Base-by-base conservation (phyloP, 2,797 vertebrate species). In the Catamblyrhynchus diadema region DNA sequence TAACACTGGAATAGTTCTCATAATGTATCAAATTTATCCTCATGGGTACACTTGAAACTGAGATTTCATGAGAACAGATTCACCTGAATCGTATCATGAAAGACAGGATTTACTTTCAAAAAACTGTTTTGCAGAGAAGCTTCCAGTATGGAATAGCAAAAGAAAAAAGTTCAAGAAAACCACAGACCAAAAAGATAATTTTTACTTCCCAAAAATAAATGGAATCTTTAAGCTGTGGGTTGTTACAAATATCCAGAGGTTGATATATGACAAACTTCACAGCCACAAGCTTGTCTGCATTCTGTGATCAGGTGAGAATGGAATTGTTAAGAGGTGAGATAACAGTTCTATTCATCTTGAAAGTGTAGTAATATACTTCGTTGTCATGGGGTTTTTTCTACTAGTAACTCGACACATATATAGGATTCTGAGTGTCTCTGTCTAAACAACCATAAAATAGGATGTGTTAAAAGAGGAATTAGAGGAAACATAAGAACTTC, bases 321-420 rank as follows among this genome's bases (percentile, higher is more conserved):
- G 66, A 96, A 92, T 92, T 83, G 45, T 66, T 88, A 81, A 84
- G 50, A 95, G 33, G 71, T 96, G 92, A 81, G 72, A 65, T 39
- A 96, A 93, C 33, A 81, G 54, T 60, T 87, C 48, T n/a, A 5
- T 81, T 71, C 28, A 44, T 86, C 82, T 67, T 93, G 62, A 51
- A 67, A 81, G 42, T 69, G 42, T 14, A 48, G 48, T 87, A 85
- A 71, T 73, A 27, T 11, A 66, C n/a, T 54, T 50, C 25, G 28
- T 53, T 66, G 14, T 56, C 70, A 45, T 28, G 5, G 12, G 1
- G 0, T 54, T 82, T 61, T 74, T 84, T 66, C 33, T 79, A 28
- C 24, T 65, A 59, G 35, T 33, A 80, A n/a, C 27, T 78, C 42
- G 42, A 56, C 37, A 60, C 16, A 25, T 51, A 72, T 32, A 83